Percentiles rank a stretch among this genome's conserved stretches.
These are phyloP conservation scores for Agrypnia vestita DNA, from an alignment of 1,140 invertebrate genomes.

Conservation along the genomic window DNA sequence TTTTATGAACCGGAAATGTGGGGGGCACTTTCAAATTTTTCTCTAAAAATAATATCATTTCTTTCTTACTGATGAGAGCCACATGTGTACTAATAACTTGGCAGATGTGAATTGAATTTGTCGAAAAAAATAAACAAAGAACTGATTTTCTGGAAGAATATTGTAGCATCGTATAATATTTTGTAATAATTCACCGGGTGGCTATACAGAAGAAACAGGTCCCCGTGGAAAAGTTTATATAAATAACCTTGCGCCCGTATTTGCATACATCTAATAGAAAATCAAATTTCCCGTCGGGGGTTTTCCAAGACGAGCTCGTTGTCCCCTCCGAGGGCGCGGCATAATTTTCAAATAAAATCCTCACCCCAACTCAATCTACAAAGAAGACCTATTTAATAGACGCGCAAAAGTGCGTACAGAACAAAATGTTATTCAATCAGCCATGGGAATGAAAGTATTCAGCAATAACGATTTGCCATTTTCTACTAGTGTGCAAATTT, in stretches of 20 bases:
- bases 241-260: not conserved
- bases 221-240: not conserved
- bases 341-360: constrained; percentile 1
- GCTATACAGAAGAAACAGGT: too few species aligned
- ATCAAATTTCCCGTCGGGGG: not conserved
- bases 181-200: too few species aligned
- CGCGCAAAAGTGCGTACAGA: not conserved
- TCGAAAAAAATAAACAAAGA: too few species aligned
- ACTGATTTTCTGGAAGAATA: too few species aligned
- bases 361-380: not conserved
- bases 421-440: not conserved
- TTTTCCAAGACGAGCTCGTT: constrained; percentile 7
- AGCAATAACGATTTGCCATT: not conserved
- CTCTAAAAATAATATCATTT: too few species aligned
- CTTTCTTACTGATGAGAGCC: too few species aligned
- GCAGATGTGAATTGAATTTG: too few species aligned
- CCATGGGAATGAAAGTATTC: not conserved
- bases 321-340: not conserved
- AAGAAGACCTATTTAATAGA: too few species aligned
- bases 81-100: too few species aligned
- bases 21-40: too few species aligned
- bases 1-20: too few species aligned
- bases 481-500: not conserved
- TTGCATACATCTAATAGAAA: constrained; percentile 15
- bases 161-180: too few species aligned